Evolutionary conservation across 2,113 vertebrate species (phyloP).

Genomic region (Campylorhamphus procurvoides): DNA sequence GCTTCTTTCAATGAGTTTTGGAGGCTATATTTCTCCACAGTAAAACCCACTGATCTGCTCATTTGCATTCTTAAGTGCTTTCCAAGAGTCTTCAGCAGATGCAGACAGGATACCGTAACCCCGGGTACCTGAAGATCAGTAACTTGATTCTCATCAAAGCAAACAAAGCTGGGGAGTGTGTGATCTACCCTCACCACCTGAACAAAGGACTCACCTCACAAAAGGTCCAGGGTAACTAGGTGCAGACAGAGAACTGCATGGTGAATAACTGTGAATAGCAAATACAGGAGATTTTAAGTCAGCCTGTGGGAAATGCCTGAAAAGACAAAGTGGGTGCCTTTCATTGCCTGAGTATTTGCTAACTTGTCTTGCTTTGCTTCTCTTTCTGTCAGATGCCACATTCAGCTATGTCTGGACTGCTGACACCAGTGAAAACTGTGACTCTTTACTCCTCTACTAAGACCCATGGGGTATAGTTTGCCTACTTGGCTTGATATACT

Average conservation of each 20-base stretch:
- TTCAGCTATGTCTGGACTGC: not conserved
- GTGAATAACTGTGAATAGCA: not conserved
- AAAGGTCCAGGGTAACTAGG: not conserved
- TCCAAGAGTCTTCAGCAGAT: not conserved
- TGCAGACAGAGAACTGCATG: not conserved
- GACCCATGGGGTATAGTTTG: conserved; percentile 33
- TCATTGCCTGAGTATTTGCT: not conserved
- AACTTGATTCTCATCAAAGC: not conserved
- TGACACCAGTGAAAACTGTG: not conserved
- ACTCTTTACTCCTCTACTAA: not conserved
- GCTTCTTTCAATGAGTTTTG: not conserved
- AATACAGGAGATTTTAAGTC: not conserved
- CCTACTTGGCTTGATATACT: conserved; percentile 33
- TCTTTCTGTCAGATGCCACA: not conserved
- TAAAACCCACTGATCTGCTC: not conserved
- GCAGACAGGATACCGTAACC: not conserved
- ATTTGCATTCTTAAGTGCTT: not conserved
- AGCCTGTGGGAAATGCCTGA: not conserved
- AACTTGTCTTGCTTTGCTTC: conserved; percentile 16
- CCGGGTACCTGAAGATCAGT: not conserved
- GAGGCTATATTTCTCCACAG: not conserved
- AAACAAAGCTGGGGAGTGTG: not conserved
- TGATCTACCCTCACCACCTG: not conserved
- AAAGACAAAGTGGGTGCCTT: not conserved
- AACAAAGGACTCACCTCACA: not conserved